These are phyloP conservation scores for Kryptopterus vitreolus DNA, from an alignment of 2,797 vertebrate genomes.

Conservation along the genomic window DNA sequence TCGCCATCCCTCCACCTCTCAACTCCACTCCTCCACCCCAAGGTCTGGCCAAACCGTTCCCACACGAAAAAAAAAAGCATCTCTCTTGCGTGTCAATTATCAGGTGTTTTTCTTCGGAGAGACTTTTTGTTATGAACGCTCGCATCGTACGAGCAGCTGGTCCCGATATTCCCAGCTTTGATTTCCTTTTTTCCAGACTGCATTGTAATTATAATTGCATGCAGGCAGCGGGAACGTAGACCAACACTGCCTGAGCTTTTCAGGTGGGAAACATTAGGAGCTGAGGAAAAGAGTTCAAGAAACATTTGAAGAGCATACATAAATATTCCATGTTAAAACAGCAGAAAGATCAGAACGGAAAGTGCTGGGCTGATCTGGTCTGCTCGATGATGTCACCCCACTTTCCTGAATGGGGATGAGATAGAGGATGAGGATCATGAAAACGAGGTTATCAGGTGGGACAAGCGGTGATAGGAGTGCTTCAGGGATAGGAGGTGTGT, in stretches of 20 bases:
- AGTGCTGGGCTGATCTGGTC: neutral
- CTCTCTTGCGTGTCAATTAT: conserved; percentile 48
- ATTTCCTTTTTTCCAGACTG: conserved; percentile 11
- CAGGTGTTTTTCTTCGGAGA: conserved; percentile 50
- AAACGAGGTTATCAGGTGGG: conserved; percentile 68
- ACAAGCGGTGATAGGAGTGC: conserved; percentile 66
- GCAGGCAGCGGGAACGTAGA: neutral
- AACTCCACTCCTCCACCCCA: neutral
- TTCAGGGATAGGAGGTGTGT: conserved; percentile 49
- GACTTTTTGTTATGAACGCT: conserved; percentile 25
- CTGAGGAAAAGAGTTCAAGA: neutral
- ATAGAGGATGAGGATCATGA: conserved; percentile 61
- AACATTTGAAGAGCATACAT: neutral
- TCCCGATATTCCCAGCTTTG: conserved; percentile 38
- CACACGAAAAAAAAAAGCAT: conserved; percentile 56
- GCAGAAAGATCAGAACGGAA: neutral
- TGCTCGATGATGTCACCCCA: conserved; percentile 51
- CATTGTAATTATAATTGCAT: conserved; percentile 41
- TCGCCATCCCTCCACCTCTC: too few species aligned
- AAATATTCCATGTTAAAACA: neutral
- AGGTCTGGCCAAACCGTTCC: conserved; percentile 52
- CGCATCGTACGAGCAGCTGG: conserved; percentile 47
- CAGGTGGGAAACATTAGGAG: neutral
- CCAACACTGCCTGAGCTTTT: neutral
- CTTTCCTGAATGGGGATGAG: conserved; percentile 30